Evolutionary conservation across 2,797 vertebrate genomes (phyloP).

Genomic region (Enteromius fasciolatus): DNA sequence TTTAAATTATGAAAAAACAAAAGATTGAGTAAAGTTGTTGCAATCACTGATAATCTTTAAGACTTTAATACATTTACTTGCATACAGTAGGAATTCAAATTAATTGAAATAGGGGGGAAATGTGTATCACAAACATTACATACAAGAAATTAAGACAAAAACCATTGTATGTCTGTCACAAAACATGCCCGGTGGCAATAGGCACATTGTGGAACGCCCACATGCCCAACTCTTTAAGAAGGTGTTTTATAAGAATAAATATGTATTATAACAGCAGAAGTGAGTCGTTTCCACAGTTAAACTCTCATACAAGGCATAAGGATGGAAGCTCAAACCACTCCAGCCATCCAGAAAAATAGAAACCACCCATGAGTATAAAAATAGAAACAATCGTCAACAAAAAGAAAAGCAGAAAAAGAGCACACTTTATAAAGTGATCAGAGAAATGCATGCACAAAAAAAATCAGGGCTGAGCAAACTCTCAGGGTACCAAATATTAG

Average conservation of each 20-base stretch:
- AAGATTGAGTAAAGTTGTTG: background rate
- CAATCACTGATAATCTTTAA: slow-evolving; percentile 10
- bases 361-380: slow-evolving; percentile 28
- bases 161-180: background rate
- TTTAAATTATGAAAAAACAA: slow-evolving; percentile 21
- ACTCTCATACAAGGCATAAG: slow-evolving; percentile 7
- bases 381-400: background rate
- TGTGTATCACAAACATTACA: background rate
- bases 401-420: background rate
- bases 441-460: slow-evolving; percentile 13
- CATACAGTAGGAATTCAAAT: slow-evolving; percentile 26
- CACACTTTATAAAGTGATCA: slow-evolving; percentile 4
- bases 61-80: slow-evolving; percentile 24
- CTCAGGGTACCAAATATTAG: background rate
- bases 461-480: background rate
- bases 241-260: background rate
- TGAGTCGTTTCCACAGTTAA: background rate
- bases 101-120: background rate
- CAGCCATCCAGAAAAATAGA: slow-evolving; percentile 5
- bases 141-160: slow-evolving; percentile 13
- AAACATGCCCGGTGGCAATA: background rate
- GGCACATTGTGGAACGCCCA: background rate
- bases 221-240: background rate
- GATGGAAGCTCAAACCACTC: slow-evolving; percentile 26
- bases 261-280: slow-evolving; percentile 15